A percentile compares a stretch with the other conserved stretches of the same genome.
Evolutionary conservation across 2,888 invertebrate genomes (phyloP).

Genomic region (Drepanosiphum platanoidis): DNA sequence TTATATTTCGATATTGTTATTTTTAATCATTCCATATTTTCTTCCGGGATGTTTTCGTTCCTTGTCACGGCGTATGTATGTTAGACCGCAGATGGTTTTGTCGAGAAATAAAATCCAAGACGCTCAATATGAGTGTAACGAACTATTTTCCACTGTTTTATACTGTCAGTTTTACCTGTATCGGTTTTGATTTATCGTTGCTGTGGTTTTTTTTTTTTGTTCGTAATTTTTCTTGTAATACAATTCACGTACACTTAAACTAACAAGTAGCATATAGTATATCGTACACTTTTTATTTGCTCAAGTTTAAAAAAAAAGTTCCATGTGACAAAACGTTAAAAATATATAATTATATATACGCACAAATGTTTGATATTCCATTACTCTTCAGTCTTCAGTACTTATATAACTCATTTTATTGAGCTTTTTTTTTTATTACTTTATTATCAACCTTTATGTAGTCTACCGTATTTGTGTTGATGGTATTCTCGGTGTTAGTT

Average conservation of each 20-base stretch:
- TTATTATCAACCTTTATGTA: neutral
- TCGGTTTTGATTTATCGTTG: neutral
- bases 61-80: slow-evolving; percentile 23
- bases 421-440: neutral
- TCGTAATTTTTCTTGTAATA: neutral
- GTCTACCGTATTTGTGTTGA: neutral
- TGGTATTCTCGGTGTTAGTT: neutral
- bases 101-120: slow-evolving; percentile 28
- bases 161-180: neutral
- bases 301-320: neutral
- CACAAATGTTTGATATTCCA: neutral
- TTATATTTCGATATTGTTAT: too few species aligned
- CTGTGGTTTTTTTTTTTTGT: neutral
- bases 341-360: neutral
- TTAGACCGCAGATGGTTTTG: neutral
- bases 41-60: too few species aligned
- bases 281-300: neutral
- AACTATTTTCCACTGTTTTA: neutral
- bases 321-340: neutral
- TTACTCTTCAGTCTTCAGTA: neutral
- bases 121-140: slow-evolving; percentile 11
- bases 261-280: neutral
- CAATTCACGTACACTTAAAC: neutral
- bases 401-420: neutral
- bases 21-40: too few species aligned